A percentile compares a stretch with the other conserved stretches of the same genome.
Evolutionary conservation across 1,140 invertebrate species (phyloP).

Genomic region (Arctopsyche grandis): DNA sequence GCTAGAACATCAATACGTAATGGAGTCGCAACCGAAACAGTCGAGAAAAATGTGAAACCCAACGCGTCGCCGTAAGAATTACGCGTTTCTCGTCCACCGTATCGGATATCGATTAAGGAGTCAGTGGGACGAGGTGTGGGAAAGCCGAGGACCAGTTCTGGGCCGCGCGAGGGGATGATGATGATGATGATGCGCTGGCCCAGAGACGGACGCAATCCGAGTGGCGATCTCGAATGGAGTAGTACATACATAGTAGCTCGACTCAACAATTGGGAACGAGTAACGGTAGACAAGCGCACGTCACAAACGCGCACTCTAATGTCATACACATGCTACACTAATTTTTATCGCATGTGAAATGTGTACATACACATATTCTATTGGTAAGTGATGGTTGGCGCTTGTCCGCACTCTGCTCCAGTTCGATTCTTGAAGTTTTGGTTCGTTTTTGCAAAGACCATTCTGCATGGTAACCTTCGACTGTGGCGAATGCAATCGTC

Average conservation of each 20-base stretch:
- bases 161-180: not conserved
- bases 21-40: not conserved
- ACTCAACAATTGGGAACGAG: constrained; percentile 36
- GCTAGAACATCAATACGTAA: not conserved
- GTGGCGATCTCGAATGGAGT: not conserved
- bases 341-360: not conserved
- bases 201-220: not conserved
- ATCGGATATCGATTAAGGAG: not conserved
- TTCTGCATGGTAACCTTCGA: no score
- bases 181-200: not conserved
- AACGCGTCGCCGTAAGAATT: not conserved
- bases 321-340: constrained; percentile 21
- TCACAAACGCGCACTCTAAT: constrained; percentile 26
- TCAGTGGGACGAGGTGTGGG: constrained; percentile 6
- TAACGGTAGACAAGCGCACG: constrained; percentile 36
- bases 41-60: not conserved
- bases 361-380: not conserved
- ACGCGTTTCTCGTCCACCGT: no score
- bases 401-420: no score
- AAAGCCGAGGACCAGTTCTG: not conserved
- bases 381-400: not conserved
- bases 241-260: not conserved
- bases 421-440: no score
- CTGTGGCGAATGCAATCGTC: not conserved
- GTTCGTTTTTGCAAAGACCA: no score